These are phyloP conservation scores for Mus spicilegus DNA, from an alignment of 2,113 vertebrate species.

Conservation along the genomic window DNA sequence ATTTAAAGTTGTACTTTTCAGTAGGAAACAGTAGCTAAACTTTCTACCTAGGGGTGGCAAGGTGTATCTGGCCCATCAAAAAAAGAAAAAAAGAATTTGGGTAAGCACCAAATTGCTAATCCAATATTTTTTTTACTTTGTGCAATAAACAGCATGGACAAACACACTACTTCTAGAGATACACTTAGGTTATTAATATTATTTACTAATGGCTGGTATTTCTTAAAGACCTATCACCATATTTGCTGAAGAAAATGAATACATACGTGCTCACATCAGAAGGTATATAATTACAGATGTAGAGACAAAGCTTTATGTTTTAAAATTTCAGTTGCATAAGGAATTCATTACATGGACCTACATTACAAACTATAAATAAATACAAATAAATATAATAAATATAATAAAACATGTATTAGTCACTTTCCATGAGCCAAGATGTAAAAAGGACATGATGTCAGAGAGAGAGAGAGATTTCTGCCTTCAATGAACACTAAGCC, in stretches of 20 bases:
- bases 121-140: background rate
- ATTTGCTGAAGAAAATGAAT: conserved; percentile 24
- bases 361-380: background rate
- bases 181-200: background rate
- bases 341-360: background rate
- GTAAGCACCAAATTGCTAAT: background rate
- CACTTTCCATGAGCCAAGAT: background rate
- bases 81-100: background rate
- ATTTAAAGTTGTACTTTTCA: conserved; percentile 44
- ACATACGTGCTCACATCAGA: background rate
- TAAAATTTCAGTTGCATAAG: conserved; percentile 2
- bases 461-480: background rate
- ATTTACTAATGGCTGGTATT: background rate
- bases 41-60: background rate
- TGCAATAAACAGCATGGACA: background rate
- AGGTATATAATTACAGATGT: background rate
- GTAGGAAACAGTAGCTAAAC: background rate
- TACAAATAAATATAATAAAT: too few species aligned
- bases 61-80: background rate
- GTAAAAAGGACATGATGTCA: background rate
- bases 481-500: conserved; percentile 50
- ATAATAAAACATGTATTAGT: conserved; percentile 1
- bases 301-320: background rate
- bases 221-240: background rate
- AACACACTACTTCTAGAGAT: background rate